Evolutionary conservation across 2,888 invertebrate genomes (phyloP).

Genomic region (Latrodectus hesperus): DNA sequence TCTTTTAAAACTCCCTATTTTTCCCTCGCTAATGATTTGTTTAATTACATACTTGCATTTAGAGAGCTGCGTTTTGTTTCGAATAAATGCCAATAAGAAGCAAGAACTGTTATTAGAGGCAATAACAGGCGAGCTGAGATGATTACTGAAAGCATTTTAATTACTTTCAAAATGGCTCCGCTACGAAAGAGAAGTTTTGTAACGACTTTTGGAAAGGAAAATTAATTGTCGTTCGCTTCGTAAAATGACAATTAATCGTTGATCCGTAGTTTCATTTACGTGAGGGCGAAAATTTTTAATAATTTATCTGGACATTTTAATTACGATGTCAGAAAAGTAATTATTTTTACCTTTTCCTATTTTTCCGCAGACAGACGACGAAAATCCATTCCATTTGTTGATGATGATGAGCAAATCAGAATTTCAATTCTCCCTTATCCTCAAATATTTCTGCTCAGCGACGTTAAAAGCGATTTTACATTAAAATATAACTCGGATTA

Average conservation of each 20-base stretch:
- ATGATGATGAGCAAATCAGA: constrained; percentile 18
- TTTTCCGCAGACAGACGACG: background rate
- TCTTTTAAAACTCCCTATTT: constrained; percentile 60
- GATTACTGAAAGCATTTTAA: constrained; percentile 66
- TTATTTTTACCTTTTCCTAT: constrained; percentile 51
- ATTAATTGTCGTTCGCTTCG: constrained; percentile 64
- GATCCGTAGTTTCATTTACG: constrained; percentile 58
- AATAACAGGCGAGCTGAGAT: constrained; percentile 60
- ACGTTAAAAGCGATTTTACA: no score
- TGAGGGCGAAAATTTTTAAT: constrained; percentile 58
- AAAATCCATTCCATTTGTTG: constrained; percentile 56
- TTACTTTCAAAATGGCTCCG: constrained; percentile 59
- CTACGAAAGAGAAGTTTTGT: constrained; percentile 49
- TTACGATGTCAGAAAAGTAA: constrained; percentile 64
- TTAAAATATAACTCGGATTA: no score
- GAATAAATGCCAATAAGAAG: constrained; percentile 66
- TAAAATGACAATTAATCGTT: constrained; percentile 68
- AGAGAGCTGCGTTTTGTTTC: constrained; percentile 61
- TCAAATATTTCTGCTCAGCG: no score
- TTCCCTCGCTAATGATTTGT: constrained; percentile 65
- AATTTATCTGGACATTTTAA: constrained; percentile 66
- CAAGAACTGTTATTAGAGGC: constrained; percentile 60
- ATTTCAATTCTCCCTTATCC: background rate
- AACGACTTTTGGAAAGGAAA: constrained; percentile 58
- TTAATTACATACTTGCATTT: constrained; percentile 64